Percentiles rank a stretch among this genome's conserved stretches.
Conservation (phyloP, 1,140 invertebrate genomes). For the Musca vetustissima region DNA sequence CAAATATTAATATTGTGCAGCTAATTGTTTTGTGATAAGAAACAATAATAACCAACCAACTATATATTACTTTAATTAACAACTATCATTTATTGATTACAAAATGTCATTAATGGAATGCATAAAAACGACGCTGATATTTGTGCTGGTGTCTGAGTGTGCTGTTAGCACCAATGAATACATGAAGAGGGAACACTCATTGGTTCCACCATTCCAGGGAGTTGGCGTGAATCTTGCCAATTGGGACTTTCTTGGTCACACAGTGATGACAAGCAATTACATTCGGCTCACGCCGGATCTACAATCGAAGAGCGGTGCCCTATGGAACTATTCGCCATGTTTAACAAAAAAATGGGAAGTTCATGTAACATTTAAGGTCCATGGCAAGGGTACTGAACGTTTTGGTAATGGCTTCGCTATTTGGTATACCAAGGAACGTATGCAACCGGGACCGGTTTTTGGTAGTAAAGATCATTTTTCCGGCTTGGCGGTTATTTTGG, state of each 20-base stretch:
- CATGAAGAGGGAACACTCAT: conserved; percentile 77
- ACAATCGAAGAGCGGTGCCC: conserved; percentile 87
- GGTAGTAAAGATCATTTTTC: conserved; percentile 92
- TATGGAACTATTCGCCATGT: conserved; percentile 94
- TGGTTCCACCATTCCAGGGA: conserved; percentile 93
- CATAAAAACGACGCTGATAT: background rate
- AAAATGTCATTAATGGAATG: conserved; percentile 9
- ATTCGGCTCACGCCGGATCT: conserved; percentile 92
- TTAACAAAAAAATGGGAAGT: conserved; percentile 91
- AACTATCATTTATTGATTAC: too few species aligned
- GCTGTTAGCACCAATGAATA: conserved; percentile 28
- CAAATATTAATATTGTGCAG: too few species aligned
- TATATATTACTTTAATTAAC: too few species aligned
- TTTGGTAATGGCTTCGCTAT: conserved; percentile 97
- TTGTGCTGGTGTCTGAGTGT: conserved; percentile 9
- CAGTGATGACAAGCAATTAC: conserved; percentile 93
- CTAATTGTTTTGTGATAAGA: too few species aligned
- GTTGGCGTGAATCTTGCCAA: conserved; percentile 88
- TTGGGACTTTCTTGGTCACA: conserved; percentile 95
- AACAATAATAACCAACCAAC: too few species aligned
- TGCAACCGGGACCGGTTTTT: conserved; percentile 87
- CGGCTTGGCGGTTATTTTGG: conserved; percentile 91
- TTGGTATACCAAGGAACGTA: conserved; percentile 94
- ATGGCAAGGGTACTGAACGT: conserved; percentile 91
- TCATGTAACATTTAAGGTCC: conserved; percentile 94